Base-by-base conservation (phyloP, 2,888 invertebrate genomes). In the Caenorhabditis sp. region DNA sequence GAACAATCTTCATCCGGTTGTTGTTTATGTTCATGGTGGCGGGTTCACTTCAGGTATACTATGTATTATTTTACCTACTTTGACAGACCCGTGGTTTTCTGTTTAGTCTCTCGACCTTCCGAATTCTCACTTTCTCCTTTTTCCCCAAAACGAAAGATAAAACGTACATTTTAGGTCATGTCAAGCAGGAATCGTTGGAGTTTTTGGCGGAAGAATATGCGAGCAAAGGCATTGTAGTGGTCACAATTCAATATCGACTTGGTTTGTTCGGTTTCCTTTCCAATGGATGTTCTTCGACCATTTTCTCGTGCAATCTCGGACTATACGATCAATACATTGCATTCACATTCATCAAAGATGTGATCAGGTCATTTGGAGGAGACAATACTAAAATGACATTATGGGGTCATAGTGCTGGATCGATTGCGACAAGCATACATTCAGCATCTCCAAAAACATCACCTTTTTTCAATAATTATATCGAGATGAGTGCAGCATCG, bases 181-280 rank as follows among this genome's bases (percentile, higher is more conserved):
- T 68, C 2, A 68, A 62, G 37, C 65, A 64, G 21, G 54, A 58
- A 8, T 37, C 37, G 17, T 62, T 54, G 17, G 66, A 73, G 17
- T 51, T 65, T 19, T 73, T 73, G 23, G 73, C 68, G 6, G 62
- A 73, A 43, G 53, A 62, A 24, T 68, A 68, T 24, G 66, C 59
- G 1, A 36, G 31, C 14, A 43, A 65, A 26, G 62, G 51, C 23
- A 58, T 73, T 36, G 19, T 73, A 1, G 65, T 73, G 0, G 64
- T 73, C 10, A 58, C 53, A 5, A 62, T 73, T 19, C 73, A 73
- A 55, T 73, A 73, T 50, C 64, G 73, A n/a, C 64, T 73, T 3
- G 68, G 61, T 14, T 53, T 59, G 54, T 54, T 54, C 21, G 73
- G 73, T 60, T 73, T 73, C 23, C 65, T 73, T 10, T 59, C 65